Conservation (phyloP, 2,888 invertebrate genomes). For the Galerucella nymphaeae region DNA sequence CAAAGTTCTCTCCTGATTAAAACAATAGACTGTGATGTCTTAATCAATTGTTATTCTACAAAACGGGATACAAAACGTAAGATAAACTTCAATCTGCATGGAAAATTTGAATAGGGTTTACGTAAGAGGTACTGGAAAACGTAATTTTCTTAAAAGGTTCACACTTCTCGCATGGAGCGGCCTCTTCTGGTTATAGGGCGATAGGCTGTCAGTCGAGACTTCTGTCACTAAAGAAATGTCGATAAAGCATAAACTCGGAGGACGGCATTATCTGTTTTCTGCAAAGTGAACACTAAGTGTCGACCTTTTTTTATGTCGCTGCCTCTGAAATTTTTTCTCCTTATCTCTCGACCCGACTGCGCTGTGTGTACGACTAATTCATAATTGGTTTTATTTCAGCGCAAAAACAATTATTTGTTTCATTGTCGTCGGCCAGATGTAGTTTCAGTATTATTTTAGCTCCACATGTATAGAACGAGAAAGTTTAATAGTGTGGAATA, state of each 20-base stretch:
- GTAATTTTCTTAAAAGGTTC: constrained; percentile 61
- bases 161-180: constrained; percentile 45
- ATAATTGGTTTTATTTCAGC: constrained; percentile 25
- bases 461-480: background rate
- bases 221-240: constrained; percentile 54
- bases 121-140: constrained; percentile 53
- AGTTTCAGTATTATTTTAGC: background rate
- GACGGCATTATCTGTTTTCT: constrained; percentile 58
- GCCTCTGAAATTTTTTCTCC: constrained; percentile 33
- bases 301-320: constrained; percentile 47
- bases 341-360: constrained; percentile 1
- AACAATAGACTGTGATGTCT: constrained; percentile 36
- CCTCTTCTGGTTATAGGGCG: constrained; percentile 55
- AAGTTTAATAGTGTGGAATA: too few relatives aligned
- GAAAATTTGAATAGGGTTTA: constrained; percentile 52
- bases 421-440: constrained; percentile 9
- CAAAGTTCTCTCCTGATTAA: constrained; percentile 35
- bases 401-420: constrained; percentile 15
- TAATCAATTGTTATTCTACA: constrained; percentile 41
- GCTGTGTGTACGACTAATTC: constrained; percentile 12
- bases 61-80: constrained; percentile 34
- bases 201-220: constrained; percentile 61
- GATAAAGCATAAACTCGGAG: constrained; percentile 50
- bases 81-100: constrained; percentile 44
- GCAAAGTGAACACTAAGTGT: constrained; percentile 57